Evolutionary conservation across 2,113 vertebrate species (phyloP).

Genomic region (Castor canadensis): DNA sequence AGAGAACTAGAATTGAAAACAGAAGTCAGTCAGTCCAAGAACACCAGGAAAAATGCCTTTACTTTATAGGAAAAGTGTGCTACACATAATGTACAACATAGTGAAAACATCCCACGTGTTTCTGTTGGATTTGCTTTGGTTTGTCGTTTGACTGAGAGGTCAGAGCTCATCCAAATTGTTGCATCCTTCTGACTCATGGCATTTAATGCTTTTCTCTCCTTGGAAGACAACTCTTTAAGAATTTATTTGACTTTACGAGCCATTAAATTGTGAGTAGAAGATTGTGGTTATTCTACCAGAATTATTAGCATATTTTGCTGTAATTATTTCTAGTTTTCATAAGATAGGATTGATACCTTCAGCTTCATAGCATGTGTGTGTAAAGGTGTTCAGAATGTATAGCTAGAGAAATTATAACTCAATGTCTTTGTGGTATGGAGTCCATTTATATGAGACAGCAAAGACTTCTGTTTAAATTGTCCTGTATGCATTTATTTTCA

Average conservation of each 20-base stretch:
- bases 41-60: background rate
- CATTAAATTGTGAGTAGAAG: background rate
- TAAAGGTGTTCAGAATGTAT: background rate
- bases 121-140: background rate
- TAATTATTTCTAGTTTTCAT: background rate
- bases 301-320: background rate
- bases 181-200: background rate
- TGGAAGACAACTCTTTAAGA: background rate
- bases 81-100: background rate
- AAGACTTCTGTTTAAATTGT: background rate
- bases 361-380: background rate
- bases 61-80: background rate
- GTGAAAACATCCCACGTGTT: background rate
- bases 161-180: background rate
- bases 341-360: background rate
- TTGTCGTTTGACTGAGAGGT: background rate
- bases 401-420: background rate
- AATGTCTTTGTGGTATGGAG: background rate
- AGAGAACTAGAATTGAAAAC: no score
- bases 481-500: background rate
- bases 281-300: background rate
- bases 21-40: background rate
- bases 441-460: background rate
- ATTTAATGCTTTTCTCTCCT: background rate
- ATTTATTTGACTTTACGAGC: background rate